Evolutionary conservation across 2,797 vertebrate species (phyloP).

Genomic region (Labeo calbasu): DNA sequence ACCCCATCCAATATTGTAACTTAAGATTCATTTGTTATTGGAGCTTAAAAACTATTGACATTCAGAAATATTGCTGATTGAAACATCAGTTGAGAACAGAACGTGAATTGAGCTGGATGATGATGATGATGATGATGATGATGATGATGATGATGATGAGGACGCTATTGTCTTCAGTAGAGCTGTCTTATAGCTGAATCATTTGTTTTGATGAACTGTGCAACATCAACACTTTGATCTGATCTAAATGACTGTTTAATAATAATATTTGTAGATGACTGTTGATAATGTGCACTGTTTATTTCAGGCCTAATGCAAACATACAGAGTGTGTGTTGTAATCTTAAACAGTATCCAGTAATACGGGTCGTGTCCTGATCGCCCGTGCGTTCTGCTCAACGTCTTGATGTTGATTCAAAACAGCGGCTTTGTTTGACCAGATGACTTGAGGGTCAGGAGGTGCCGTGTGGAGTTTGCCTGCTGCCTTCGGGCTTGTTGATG

Average conservation of each 20-base stretch:
- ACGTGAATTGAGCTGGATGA: not conserved
- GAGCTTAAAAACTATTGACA: not conserved
- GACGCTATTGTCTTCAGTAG: not conserved
- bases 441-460: not conserved
- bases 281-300: not conserved
- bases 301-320: not conserved
- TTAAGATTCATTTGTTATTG: not conserved
- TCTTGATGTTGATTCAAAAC: constrained; percentile 15
- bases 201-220: not conserved
- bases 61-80: not conserved
- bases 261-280: too few species aligned
- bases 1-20: not conserved
- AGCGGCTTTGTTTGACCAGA: constrained; percentile 4
- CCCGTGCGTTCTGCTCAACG: not conserved
- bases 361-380: not conserved
- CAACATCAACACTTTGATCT: not conserved
- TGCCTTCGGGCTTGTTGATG: constrained; percentile 10
- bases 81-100: not conserved
- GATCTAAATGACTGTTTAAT: not conserved
- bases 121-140: not conserved
- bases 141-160: not conserved
- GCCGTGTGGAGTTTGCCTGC: not conserved
- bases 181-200: not conserved
- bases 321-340: not conserved
- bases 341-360: not conserved